These are phyloP conservation scores for Platysternon megacephalum DNA, from an alignment of 2,113 vertebrate genomes.

Conservation along the genomic window DNA sequence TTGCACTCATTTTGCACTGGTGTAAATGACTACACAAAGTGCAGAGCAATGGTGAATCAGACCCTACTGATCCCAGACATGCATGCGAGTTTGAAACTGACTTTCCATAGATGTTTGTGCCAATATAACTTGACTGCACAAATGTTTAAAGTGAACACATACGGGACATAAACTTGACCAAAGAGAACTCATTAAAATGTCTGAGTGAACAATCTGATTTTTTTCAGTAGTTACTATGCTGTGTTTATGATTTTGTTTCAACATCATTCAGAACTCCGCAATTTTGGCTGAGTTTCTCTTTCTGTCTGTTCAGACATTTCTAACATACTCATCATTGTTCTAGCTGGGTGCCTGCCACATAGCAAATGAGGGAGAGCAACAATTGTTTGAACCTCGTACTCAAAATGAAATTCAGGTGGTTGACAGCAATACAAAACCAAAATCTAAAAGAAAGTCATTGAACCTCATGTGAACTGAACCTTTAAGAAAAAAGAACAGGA, in stretches of 20 bases:
- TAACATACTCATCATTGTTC: background rate
- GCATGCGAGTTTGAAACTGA: background rate
- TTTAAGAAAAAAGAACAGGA: too few relatives aligned
- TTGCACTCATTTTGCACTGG: background rate
- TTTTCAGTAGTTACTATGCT: background rate
- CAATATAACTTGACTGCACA: background rate
- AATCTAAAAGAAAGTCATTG: background rate
- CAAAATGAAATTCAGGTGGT: background rate
- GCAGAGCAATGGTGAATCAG: background rate
- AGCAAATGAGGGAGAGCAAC: background rate
- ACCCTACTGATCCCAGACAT: background rate
- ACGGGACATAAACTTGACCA: background rate
- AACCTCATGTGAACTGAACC: rapidly evolving
- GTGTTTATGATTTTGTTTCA: rapidly evolving
- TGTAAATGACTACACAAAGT: background rate
- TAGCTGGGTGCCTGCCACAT: background rate
- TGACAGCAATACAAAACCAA: background rate
- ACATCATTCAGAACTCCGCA: background rate
- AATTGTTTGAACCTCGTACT: background rate
- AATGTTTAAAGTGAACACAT: background rate
- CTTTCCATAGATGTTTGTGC: background rate
- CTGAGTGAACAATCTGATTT: background rate
- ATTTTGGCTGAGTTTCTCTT: background rate
- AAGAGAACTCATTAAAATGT: background rate
- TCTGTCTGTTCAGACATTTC: background rate